Evolutionary conservation across 2,888 invertebrate genomes (phyloP).

Genomic region (Thymelicus acteon): DNA sequence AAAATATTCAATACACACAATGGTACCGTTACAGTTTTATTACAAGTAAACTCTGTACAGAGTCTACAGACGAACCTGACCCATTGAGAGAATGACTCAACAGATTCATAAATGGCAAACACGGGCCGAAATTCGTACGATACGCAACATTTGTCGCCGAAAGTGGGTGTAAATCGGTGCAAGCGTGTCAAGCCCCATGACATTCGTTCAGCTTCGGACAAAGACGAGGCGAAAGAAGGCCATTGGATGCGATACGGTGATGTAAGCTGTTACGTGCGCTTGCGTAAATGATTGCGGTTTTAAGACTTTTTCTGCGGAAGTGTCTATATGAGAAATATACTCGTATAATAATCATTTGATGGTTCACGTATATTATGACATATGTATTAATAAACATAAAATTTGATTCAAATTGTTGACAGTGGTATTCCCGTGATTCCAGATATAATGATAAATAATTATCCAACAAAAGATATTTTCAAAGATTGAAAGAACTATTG

Average conservation of each 20-base stretch:
- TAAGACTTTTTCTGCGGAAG: conserved; percentile 20
- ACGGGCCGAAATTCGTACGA: conserved; percentile 7
- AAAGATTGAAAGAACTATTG: no score
- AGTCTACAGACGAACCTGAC: conserved; percentile 9
- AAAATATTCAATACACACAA: no score
- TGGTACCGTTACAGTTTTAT: no score
- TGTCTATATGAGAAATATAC: background rate
- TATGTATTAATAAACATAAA: background rate
- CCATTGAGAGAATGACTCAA: conserved; percentile 17
- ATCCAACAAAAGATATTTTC: no score
- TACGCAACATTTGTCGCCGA: conserved; percentile 16
- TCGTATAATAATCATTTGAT: background rate
- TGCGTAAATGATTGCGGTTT: conserved; percentile 34
- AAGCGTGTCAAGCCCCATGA: conserved; percentile 29
- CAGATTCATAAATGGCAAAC: conserved; percentile 4
- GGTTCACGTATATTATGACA: background rate
- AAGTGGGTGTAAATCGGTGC: background rate
- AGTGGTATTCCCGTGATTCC: no score
- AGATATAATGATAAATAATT: no score
- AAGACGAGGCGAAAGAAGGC: conserved; percentile 42
- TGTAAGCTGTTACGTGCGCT: conserved; percentile 45
- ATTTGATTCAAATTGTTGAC: no score
- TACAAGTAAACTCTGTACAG: background rate
- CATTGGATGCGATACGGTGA: conserved; percentile 50
- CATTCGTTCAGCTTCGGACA: conserved; percentile 11